Evolutionary conservation across 2,797 vertebrate species (phyloP), one percentile per base, ranked within the genome.

Genomic region (Sebastes glaucus): DNA sequence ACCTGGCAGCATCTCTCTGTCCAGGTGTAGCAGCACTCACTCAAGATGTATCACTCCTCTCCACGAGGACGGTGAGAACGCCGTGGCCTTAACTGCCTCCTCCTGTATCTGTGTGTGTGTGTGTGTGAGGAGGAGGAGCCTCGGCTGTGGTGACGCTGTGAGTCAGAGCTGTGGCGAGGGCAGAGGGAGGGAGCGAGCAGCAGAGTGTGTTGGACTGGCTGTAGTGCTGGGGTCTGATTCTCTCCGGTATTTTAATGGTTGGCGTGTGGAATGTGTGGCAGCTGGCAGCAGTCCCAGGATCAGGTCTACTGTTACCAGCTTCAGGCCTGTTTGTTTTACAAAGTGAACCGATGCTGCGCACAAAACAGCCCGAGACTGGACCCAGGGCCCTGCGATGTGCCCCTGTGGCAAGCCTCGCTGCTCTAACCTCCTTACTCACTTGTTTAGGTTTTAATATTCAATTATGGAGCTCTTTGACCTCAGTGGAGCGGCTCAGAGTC

Each of bases 171-270:
- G 25, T 46, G 78, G 73, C 9, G 68, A 63, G 70, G 72, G 61
- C 35, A 74, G 73, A 56, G 46, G 35, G 62, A 72, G 74, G 53
- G 75, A 71, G 53, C 3, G 74, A 69, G 69, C 38, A 69, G 76
- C 68, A 83, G 74, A 72, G 71, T 18, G 71, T 57, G 78, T 27
- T 81, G 74, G 73, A 38, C 87, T 80, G 83, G 84, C 90, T 87
- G 89, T 78, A 73, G 88, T 20, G 84, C 80, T 30, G 85, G 85
- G 82, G 78, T 93, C 90, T 87, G 92, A 92, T 91, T 94, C 88
- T 88, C 88, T 94, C 86, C 87, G 95, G 95, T 96, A 96, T 96
- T 96, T 97, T 96, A 96, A 96, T 96, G 94, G 93, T 92, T 85
- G 84, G 86, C 74, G 92, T 93, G 89, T 93, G 96, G 96, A 97